These are phyloP conservation scores for Cryptoprocta ferox DNA, from an alignment of 2,797 vertebrate species.

Conservation along the genomic window DNA sequence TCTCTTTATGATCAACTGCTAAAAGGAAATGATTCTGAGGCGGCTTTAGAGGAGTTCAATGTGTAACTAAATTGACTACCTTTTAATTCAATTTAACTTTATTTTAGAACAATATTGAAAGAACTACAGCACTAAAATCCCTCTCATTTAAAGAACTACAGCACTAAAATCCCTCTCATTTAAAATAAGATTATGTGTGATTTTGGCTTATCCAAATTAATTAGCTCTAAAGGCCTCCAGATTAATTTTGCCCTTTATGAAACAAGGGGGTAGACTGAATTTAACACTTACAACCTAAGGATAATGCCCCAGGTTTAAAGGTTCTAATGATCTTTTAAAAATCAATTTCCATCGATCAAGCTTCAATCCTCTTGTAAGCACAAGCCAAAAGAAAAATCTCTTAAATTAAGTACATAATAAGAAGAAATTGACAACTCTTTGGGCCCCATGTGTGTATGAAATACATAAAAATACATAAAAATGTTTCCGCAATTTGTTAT, in stretches of 20 bases:
- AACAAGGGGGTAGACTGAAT: neutral
- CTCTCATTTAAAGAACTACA: neutral
- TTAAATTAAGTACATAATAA: constrained; percentile 48
- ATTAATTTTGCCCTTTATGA: constrained; percentile 52
- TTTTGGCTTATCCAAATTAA: constrained; percentile 38
- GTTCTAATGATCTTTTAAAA: constrained; percentile 27
- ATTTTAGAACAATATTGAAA: constrained; percentile 18
- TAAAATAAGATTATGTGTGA: neutral
- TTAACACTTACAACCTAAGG: constrained; percentile 27
- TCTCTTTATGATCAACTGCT: neutral
- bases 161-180: neutral
- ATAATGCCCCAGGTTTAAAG: constrained; percentile 19
- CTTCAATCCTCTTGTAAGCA: constrained; percentile 54
- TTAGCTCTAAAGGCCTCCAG: constrained; percentile 2
- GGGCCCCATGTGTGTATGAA: neutral
- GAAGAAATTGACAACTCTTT: constrained; percentile 42
- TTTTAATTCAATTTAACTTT: constrained; percentile 29
- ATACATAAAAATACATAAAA: constrained; percentile 45
- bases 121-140: neutral
- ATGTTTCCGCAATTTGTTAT: neutral
- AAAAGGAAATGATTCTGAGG: constrained; percentile 21
- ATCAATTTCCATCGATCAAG: constrained; percentile 31
- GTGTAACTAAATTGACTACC: neutral
- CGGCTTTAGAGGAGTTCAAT: neutral
- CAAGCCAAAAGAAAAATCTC: constrained; percentile 37